Conservation (phyloP, 2,888 invertebrate species). For the Erpobdella octoculata region DNA sequence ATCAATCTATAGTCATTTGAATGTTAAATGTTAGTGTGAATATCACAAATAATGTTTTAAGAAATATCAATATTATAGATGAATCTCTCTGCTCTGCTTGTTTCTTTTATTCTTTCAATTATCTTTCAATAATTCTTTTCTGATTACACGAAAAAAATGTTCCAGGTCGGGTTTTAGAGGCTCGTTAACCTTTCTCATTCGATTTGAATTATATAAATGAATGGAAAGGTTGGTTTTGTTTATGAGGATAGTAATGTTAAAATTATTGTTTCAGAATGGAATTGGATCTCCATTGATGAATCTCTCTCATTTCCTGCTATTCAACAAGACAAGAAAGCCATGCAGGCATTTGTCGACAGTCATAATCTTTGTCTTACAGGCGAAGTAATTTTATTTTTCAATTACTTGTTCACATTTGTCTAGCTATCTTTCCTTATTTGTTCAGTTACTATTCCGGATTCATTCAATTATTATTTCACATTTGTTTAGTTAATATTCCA, state of each 20-base stretch:
- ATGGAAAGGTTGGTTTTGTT: no score
- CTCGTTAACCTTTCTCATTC: no score
- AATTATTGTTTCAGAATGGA: constrained; percentile 49
- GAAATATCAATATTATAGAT: no score
- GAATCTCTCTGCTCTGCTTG: no score
- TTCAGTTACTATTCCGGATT: not conserved
- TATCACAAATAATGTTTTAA: no score
- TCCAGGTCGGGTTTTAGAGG: no score
- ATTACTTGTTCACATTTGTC: not conserved
- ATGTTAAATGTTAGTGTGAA: not conserved
- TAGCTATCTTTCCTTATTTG: not conserved
- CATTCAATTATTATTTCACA: constrained; percentile 4
- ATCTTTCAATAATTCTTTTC: no score
- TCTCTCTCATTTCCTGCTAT: constrained; percentile 41
- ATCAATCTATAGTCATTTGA: not conserved
- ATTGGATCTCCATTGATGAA: constrained; percentile 55
- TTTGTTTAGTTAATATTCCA: no score
- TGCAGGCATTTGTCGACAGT: constrained; percentile 61
- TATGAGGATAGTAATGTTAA: no score
- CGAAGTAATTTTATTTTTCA: constrained; percentile 57
- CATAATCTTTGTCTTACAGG: constrained; percentile 93
- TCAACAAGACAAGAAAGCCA: constrained; percentile 37
- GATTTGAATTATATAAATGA: no score
- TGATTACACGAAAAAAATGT: no score
- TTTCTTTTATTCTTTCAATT: no score